Evolutionary conservation across 2,113 vertebrate species (phyloP).

Genomic region (Burhinus bistriatus): DNA sequence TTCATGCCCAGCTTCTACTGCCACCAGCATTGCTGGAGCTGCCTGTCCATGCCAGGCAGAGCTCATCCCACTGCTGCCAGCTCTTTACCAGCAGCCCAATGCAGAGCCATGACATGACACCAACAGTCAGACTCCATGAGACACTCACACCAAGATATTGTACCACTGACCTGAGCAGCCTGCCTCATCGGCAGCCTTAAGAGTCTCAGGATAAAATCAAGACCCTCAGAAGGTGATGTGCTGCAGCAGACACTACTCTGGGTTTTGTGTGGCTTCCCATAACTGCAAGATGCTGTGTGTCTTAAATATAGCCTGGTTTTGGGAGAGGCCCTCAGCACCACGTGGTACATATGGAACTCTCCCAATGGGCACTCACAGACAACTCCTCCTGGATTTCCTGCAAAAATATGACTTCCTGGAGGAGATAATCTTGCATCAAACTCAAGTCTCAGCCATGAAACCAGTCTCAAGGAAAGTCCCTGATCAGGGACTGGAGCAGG

Average conservation of each 20-base stretch:
- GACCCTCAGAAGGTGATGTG: neutral
- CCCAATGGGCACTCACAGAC: neutral
- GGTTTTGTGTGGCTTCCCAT: rapidly evolving
- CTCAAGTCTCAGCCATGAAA: rapidly evolving
- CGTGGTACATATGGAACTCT: rapidly evolving
- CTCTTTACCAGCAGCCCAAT: neutral
- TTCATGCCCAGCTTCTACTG: neutral
- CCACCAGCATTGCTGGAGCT: neutral
- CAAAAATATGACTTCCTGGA: neutral
- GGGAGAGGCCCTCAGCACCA: neutral
- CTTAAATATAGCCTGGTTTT: neutral
- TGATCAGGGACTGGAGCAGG: rapidly evolving
- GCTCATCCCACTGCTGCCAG: neutral
- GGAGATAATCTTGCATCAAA: neutral
- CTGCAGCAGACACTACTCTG: neutral
- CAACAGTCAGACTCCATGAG: neutral
- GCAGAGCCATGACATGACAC: neutral
- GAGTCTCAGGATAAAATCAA: neutral
- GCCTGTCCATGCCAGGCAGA: neutral
- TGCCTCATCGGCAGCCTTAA: neutral
- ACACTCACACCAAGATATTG: neutral
- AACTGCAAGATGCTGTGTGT: neutral
- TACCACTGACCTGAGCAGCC: neutral
- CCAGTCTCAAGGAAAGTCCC: neutral
- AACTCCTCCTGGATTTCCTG: neutral